Evolutionary conservation across 2,797 vertebrate genomes (phyloP), one percentile per base, ranked within the genome.

Genomic region (Sebastes minor): DNA sequence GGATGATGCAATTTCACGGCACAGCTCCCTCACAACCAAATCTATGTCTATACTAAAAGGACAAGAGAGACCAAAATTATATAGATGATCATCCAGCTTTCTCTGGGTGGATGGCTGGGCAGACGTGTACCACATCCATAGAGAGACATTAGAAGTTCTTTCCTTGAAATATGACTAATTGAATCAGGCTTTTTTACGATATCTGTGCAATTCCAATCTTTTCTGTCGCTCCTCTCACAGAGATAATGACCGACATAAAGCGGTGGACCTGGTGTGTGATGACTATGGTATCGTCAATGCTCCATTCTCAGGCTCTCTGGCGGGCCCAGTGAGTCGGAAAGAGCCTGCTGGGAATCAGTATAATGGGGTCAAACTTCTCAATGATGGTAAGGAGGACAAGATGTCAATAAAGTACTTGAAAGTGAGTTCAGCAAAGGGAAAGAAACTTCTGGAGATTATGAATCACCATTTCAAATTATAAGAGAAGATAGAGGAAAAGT

Each of bases 231-330:
- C 6, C 27, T 83, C 52, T 83, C n/a, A 1, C 84, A 95, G 93
- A 61, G 82, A 57, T 67, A 69, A 76, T 12, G 12, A 60, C 32
- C 70, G 76, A 57, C 90, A 93, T 77, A 89, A 86, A 85, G 91
- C 89, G 6, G 89, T 90, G 66, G 93, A 94, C 59, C 80, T 94
- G 84, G 90, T 93, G 77, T 95, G 93, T 74, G 86, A 92, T 28
- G 94, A 95, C 78, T 93, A 89, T 10, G 86, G 94, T 0, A 75
- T 82, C 0, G 84, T 97, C 72, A 96, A 91, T 0, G 94, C 96
- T 16, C 96, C 96, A 3, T 97, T 98, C 83, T 93, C 92, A 0
- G 96, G 96, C 30, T 93, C 71, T 33, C 93, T 96, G 88, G 60
- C 84, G 0, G 93, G 96, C 18, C 95, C 95, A 70, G 92, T 94